These are phyloP conservation scores for Epinotia ramella DNA, from an alignment of 2,888 invertebrate species.

Conservation along the genomic window DNA sequence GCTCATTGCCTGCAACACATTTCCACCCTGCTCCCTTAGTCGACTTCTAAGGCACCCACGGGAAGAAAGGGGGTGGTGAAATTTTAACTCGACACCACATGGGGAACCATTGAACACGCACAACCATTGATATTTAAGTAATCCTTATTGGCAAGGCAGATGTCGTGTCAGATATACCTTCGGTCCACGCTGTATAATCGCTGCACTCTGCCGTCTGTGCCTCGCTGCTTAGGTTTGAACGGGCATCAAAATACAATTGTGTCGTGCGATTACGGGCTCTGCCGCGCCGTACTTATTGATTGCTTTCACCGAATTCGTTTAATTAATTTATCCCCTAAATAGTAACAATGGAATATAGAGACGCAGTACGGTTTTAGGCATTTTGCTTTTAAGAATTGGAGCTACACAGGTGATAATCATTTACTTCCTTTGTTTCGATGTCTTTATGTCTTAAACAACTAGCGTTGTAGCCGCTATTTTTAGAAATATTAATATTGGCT, in stretches of 20 bases:
- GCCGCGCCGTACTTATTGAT: constrained; percentile 68
- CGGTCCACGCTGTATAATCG: neutral
- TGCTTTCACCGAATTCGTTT: constrained; percentile 66
- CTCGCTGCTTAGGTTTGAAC: constrained; percentile 1
- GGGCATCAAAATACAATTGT: constrained; percentile 76
- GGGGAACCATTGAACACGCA: too few relatives aligned
- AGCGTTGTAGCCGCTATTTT: neutral
- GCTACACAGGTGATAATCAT: neutral
- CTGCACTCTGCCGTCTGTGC: neutral
- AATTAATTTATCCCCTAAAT: constrained; percentile 54
- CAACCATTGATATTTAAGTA: too few relatives aligned
- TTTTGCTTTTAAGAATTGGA: constrained; percentile 4
- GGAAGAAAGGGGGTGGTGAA: too few relatives aligned
- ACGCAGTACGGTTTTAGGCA: constrained; percentile 12
- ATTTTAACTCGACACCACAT: too few relatives aligned
- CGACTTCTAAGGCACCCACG: too few relatives aligned
- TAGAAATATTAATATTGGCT: neutral
- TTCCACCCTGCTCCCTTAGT: too few relatives aligned
- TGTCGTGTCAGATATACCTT: neutral
- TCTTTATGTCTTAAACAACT: neutral
- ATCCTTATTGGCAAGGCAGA: too few relatives aligned
- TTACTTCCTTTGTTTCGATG: neutral
- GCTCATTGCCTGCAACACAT: too few relatives aligned
- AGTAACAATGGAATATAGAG: constrained; percentile 29
- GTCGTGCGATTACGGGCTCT: constrained; percentile 66